A percentile compares a stretch with the other conserved stretches of the same genome.
Conservation (phyloP, 1,140 invertebrate genomes). For the Trichonephila inaurata region DNA sequence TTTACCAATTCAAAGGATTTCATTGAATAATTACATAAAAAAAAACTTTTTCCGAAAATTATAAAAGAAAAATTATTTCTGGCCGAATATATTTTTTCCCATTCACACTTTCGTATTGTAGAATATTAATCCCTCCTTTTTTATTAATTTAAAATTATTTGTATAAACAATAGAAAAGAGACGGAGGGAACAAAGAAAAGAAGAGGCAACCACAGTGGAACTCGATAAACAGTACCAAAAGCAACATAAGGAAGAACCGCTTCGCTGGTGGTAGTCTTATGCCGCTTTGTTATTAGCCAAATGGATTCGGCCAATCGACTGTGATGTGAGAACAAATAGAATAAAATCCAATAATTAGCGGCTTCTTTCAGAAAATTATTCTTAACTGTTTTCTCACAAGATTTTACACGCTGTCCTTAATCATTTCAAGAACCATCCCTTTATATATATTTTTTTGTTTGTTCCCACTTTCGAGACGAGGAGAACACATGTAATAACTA, state of each 20-base stretch:
- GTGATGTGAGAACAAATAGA: background rate
- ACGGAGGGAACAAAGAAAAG: background rate
- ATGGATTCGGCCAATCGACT: background rate
- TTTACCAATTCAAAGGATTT: background rate
- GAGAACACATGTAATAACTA: too few relatives aligned
- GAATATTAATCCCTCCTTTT: background rate
- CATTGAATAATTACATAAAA: background rate
- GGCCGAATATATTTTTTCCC: background rate
- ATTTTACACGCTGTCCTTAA: background rate
- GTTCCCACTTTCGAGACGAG: background rate
- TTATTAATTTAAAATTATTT: background rate
- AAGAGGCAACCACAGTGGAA: background rate
- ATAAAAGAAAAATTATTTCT: background rate
- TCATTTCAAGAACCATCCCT: background rate
- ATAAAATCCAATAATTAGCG: background rate
- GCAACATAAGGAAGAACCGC: background rate
- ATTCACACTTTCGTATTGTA: background rate
- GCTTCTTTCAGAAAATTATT: background rate
- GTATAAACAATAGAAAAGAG: background rate
- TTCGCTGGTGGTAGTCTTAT: background rate
- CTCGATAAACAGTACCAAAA: background rate
- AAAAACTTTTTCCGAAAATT: background rate
- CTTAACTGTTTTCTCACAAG: background rate
- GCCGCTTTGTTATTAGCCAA: background rate
- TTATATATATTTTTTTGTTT: background rate